These are phyloP conservation scores for Chiloscyllium plagiosum DNA, from an alignment of 2,113 vertebrate genomes.

Conservation along the genomic window DNA sequence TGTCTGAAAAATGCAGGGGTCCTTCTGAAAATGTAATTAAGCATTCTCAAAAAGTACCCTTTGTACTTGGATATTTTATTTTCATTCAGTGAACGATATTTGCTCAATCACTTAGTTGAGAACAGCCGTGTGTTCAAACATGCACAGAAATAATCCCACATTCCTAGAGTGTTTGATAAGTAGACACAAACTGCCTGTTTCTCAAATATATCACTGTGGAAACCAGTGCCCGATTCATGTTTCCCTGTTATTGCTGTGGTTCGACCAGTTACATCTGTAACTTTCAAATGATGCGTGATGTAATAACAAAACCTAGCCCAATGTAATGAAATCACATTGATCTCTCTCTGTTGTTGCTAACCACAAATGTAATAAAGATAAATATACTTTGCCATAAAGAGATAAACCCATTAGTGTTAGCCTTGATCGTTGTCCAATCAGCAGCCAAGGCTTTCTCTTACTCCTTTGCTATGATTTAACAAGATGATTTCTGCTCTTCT, in stretches of 20 bases:
- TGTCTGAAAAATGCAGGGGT: neutral
- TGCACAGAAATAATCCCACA: neutral
- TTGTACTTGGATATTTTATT: neutral
- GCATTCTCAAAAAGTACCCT: neutral
- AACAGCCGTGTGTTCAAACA: neutral
- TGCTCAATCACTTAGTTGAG: neutral
- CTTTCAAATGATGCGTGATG: neutral
- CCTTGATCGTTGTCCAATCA: constrained; percentile 62
- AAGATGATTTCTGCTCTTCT: neutral
- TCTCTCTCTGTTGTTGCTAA: constrained; percentile 66
- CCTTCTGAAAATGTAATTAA: neutral
- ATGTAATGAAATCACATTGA: constrained; percentile 64
- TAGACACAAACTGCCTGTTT: neutral
- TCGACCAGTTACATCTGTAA: neutral
- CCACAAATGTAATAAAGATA: constrained; percentile 75
- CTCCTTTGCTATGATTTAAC: neutral
- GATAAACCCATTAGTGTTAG: constrained; percentile 72
- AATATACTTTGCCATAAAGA: constrained; percentile 66
- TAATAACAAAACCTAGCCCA: neutral
- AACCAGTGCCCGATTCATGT: neutral
- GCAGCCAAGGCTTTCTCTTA: neutral
- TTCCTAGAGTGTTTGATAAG: neutral
- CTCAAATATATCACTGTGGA: neutral
- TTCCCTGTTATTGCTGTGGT: neutral
- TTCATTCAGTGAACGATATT: neutral